Percentiles rank a stretch among this genome's conserved stretches.
Conservation (phyloP, 2,888 invertebrate species). For the Andrena minutula region DNA sequence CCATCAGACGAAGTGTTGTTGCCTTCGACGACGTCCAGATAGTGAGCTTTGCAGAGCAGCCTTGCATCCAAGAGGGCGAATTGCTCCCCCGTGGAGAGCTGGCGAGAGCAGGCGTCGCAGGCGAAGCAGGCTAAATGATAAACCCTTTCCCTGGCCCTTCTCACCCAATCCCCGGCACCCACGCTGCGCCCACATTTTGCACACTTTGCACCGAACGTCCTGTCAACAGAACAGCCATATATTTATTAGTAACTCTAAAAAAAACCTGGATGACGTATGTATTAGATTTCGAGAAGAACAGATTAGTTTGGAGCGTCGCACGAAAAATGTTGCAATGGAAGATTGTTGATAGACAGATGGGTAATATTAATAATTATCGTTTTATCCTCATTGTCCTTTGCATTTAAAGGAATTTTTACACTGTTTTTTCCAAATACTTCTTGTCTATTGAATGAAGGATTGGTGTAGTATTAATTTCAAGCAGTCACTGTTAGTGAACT, state of each 20-base stretch:
- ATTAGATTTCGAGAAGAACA: too few relatives aligned
- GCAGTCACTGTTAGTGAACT: too few relatives aligned
- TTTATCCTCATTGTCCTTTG: too few relatives aligned
- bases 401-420: too few relatives aligned
- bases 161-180: conserved; percentile 98
- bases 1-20: conserved; percentile 91
- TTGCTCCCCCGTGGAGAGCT: conserved; percentile 97
- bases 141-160: conserved; percentile 96
- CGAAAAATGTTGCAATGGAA: too few relatives aligned
- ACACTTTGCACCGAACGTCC: conserved; percentile 98
- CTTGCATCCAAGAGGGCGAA: conserved; percentile 98
- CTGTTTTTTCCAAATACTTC: too few relatives aligned
- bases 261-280: background rate
- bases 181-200: conserved; percentile 97
- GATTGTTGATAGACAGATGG: too few relatives aligned
- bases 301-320: too few relatives aligned
- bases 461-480: too few relatives aligned
- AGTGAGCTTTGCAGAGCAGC: conserved; percentile 98
- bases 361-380: too few relatives aligned
- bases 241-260: background rate
- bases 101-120: conserved; percentile 97
- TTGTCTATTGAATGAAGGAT: too few relatives aligned
- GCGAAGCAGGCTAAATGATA: conserved; percentile 99
- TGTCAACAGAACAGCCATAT: conserved; percentile 85
- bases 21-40: conserved; percentile 95